phyloP scores from a whole-genome alignment of 2,113 vertebrate species.

The Tachysurus vachellii region DNA sequence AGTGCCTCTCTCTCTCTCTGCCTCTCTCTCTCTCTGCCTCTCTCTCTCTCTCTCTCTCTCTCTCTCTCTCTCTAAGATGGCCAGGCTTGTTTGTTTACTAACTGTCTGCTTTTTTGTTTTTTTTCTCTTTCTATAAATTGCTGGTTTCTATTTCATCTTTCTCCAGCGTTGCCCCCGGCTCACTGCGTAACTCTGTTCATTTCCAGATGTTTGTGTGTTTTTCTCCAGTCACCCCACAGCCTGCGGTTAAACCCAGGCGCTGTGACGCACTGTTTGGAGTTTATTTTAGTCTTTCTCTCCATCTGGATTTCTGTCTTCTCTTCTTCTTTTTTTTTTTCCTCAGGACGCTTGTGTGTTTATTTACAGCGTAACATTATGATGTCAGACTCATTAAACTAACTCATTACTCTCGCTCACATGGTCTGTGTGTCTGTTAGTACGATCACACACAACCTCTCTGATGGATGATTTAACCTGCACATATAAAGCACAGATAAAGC shows the following conservation, averaged over 20 bases:
- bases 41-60: too few species aligned
- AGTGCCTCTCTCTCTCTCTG: too few species aligned
- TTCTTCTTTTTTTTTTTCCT: not conserved
- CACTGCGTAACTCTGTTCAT: not conserved
- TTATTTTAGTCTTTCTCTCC: slow-evolving; percentile 3
- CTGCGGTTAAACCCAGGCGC: slow-evolving; percentile 41
- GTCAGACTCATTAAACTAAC: not conserved
- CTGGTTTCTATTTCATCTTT: not conserved
- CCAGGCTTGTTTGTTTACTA: not conserved
- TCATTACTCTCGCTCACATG: not conserved
- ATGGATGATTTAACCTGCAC: not conserved
- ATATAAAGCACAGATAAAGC: not conserved
- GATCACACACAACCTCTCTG: too few species aligned
- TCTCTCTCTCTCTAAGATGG: too few species aligned
- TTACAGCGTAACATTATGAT: not conserved
- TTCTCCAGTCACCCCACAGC: not conserved
- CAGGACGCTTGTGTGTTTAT: not conserved
- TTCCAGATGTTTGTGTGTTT: slow-evolving; percentile 27
- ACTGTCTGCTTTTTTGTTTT: not conserved
- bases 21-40: too few species aligned
- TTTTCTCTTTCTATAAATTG: not conserved
- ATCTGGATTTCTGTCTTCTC: not conserved
- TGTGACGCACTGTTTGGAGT: not conserved
- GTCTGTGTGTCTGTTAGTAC: not conserved
- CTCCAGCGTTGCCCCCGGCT: not conserved